Evolutionary conservation across 2,113 vertebrate genomes (phyloP).

Genomic region (Taxidea taxus): DNA sequence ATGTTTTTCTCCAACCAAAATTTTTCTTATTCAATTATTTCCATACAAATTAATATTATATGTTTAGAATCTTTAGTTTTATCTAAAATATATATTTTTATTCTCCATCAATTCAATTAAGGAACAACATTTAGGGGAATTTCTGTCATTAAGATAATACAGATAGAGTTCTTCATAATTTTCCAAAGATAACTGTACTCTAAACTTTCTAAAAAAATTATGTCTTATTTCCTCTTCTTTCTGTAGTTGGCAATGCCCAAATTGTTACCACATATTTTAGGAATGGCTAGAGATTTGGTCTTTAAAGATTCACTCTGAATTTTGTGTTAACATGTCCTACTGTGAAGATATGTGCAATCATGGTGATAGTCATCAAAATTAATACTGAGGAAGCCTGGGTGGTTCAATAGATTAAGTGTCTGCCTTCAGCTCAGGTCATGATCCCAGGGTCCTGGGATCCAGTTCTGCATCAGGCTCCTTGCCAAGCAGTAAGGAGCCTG

Average conservation of each 20-base stretch:
- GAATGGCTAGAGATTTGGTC: background rate
- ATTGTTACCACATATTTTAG: background rate
- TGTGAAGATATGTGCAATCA: background rate
- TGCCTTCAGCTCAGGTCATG: too few species aligned
- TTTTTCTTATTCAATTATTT: background rate
- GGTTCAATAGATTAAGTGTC: too few species aligned
- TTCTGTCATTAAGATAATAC: background rate
- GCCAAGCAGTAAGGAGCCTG: too few species aligned
- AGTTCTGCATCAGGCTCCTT: too few species aligned
- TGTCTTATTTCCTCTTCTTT: background rate
- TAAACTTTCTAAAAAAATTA: background rate
- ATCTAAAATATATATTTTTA: background rate
- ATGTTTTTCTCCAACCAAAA: background rate
- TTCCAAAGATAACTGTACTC: background rate
- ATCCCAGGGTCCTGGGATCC: too few species aligned
- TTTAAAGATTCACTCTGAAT: background rate
- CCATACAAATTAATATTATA: background rate
- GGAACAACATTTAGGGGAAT: background rate
- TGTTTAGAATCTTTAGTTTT: background rate
- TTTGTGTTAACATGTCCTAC: background rate
- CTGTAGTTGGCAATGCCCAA: background rate
- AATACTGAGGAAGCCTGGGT: background rate
- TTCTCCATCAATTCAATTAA: background rate
- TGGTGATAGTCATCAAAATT: background rate
- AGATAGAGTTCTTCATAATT: background rate